Percentiles rank a stretch among this genome's conserved stretches.
Evolutionary conservation across 2,888 invertebrate genomes (phyloP).

Genomic region (Esperia sulphurella): DNA sequence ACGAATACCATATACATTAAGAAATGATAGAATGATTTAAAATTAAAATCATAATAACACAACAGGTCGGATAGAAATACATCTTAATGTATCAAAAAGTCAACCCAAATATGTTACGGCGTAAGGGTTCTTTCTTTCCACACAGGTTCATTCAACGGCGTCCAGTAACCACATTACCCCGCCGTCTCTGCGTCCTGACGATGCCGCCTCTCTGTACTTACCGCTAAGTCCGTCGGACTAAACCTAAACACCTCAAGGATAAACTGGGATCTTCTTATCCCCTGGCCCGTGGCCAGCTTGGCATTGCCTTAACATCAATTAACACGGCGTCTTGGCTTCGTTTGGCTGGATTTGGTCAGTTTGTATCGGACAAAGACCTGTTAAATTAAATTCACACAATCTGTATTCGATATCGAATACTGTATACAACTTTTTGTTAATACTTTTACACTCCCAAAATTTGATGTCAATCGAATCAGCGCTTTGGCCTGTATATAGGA

Average conservation of each 20-base stretch:
- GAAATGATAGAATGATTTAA: no score
- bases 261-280: conserved; percentile 60
- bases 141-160: conserved; percentile 1
- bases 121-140: not conserved
- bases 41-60: no score
- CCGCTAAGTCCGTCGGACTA: conserved; percentile 34
- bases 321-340: conserved; percentile 37
- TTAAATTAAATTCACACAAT: no score
- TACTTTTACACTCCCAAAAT: no score
- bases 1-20: no score
- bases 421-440: no score
- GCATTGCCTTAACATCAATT: conserved; percentile 53
- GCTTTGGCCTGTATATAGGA: no score
- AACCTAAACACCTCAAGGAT: conserved; percentile 52
- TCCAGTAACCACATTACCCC: conserved; percentile 17
- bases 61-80: no score
- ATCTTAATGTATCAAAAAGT: not conserved
- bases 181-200: not conserved
- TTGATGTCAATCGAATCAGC: no score
- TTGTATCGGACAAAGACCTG: no score
- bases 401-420: no score
- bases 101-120: not conserved
- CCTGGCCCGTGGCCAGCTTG: conserved; percentile 44
- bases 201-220: conserved; percentile 32
- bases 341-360: not conserved